A percentile compares a stretch with the other conserved stretches of the same genome.
phyloP scores from a whole-genome alignment of 1,140 invertebrate genomes.

The Ylistrum balloti region DNA sequence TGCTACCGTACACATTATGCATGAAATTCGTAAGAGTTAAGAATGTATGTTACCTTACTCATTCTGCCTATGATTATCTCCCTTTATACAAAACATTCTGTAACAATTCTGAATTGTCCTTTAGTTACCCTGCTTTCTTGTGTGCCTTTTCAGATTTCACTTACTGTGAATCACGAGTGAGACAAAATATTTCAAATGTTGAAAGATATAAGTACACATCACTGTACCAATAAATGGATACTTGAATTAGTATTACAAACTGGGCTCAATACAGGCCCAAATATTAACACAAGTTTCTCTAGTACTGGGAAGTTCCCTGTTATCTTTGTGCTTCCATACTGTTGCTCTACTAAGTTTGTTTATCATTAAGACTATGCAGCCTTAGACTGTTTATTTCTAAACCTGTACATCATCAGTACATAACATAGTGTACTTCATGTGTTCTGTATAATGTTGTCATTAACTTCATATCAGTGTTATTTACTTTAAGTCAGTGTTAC shows the following conservation, averaged over 20 bases:
- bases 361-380: neutral
- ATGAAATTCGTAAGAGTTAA: too few relatives aligned
- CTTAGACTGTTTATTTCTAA: too few relatives aligned
- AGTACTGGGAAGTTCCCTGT: too few relatives aligned
- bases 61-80: too few relatives aligned
- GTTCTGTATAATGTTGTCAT: neutral
- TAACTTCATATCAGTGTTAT: neutral
- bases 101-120: neutral
- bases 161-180: neutral
- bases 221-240: neutral
- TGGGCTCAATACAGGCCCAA: too few relatives aligned
- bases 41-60: too few relatives aligned
- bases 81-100: too few relatives aligned
- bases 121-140: neutral
- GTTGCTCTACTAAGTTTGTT: neutral
- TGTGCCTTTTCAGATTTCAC: neutral
- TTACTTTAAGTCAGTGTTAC: slow-evolving; percentile 6
- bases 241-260: neutral
- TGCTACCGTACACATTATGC: too few relatives aligned
- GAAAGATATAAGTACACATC: neutral
- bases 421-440: too few relatives aligned
- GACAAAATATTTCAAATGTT: neutral
- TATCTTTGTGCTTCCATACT: neutral
- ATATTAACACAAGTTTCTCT: too few relatives aligned
- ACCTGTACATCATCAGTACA: too few relatives aligned